A percentile compares a stretch with the other conserved stretches of the same genome.
These are phyloP conservation scores for Rhyzopertha dominica DNA, from an alignment of 1,140 invertebrate species.

Conservation along the genomic window DNA sequence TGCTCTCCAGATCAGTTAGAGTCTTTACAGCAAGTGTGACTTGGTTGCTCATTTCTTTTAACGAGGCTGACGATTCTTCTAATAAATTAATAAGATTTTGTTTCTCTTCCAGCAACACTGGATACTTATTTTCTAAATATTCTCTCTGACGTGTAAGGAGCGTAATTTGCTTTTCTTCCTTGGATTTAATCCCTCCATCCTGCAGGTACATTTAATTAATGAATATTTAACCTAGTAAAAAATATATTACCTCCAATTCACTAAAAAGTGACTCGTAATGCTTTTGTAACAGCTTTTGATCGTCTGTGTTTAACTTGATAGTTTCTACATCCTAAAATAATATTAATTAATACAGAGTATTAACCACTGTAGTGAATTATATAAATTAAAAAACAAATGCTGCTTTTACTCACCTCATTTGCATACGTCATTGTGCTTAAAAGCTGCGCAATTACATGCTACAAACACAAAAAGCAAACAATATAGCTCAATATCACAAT, in stretches of 20 bases:
- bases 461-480: conserved; percentile 28
- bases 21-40: conserved; percentile 23
- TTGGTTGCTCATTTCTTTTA: conserved; percentile 26
- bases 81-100: conserved; percentile 41
- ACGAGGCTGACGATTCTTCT: conserved; percentile 11
- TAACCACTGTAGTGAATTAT: no score
- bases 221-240: conserved; percentile 6
- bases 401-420: conserved; percentile 47
- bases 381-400: conserved; percentile 21
- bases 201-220: conserved; percentile 16
- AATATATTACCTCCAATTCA: conserved; percentile 41
- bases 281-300: conserved; percentile 52
- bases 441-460: conserved; percentile 45
- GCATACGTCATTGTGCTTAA: conserved; percentile 46
- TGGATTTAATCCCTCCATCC: conserved; percentile 36
- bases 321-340: conserved; percentile 42
- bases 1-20: conserved; percentile 45
- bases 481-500: conserved; percentile 1
- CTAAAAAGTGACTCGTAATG: conserved; percentile 52
- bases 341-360: background rate
- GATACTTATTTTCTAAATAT: conserved; percentile 46
- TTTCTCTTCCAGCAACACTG: conserved; percentile 46
- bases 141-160: conserved; percentile 54
- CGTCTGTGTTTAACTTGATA: conserved; percentile 50
- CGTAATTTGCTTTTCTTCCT: conserved; percentile 51